Conservation (phyloP, 2,888 invertebrate species). For the Ferdinandea cuprea region DNA sequence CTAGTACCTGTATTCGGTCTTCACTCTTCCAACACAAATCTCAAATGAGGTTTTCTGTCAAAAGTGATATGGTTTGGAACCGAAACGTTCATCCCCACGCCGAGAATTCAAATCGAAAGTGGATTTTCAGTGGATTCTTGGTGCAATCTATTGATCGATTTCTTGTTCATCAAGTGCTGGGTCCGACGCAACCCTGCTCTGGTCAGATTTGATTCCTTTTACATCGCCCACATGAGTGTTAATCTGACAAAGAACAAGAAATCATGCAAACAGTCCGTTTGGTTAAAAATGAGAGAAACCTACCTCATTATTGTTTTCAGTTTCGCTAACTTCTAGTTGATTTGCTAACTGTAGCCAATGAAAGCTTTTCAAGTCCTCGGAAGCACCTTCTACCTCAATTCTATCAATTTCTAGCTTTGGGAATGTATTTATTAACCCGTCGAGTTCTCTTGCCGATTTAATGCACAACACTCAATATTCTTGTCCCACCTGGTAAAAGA, state of each 20-base stretch:
- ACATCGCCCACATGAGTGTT: not conserved
- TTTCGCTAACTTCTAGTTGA: constrained; percentile 25
- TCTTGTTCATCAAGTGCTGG: constrained; percentile 59
- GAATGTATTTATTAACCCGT: constrained; percentile 48
- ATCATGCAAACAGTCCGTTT: not conserved
- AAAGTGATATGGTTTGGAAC: too few relatives aligned
- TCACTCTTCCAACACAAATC: too few relatives aligned
- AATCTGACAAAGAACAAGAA: constrained; percentile 1
- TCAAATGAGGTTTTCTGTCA: too few relatives aligned
- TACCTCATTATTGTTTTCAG: constrained; percentile 47
- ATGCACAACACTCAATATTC: constrained; percentile 79
- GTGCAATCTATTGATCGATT: too few relatives aligned
- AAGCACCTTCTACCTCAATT: constrained; percentile 51
- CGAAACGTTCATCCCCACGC: too few relatives aligned
- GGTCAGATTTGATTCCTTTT: not conserved
- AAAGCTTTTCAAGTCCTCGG: constrained; percentile 28
- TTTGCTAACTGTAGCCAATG: constrained; percentile 54
- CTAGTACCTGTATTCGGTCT: too few relatives aligned
- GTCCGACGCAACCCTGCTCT: not conserved
- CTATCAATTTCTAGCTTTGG: constrained; percentile 60
- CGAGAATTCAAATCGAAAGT: too few relatives aligned
- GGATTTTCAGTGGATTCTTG: too few relatives aligned
- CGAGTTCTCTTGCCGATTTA: constrained; percentile 76
- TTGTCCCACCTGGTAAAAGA: too few relatives aligned
- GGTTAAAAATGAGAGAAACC: not conserved